Evolutionary conservation across 2,797 vertebrate genomes (phyloP), one percentile per base, ranked within the genome.

Genomic region (Tiaroga cobitis): DNA sequence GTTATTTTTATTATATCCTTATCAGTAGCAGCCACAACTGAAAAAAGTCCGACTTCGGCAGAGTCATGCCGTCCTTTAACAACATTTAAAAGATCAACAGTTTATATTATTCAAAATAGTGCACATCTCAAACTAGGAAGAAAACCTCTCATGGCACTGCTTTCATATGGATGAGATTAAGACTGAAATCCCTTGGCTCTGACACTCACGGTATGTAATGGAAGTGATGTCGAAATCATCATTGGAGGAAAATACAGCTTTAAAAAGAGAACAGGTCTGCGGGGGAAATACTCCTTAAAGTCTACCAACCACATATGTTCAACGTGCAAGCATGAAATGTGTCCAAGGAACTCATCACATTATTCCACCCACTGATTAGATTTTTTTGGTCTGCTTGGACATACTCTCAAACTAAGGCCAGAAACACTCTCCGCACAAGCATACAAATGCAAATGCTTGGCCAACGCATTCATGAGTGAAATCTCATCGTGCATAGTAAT

Each of bases 101-200:
- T 68, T 37, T 82, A 73, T 46, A n/a, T 61, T 61, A 56, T 80
- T 37, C 2, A 24, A 56, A 78, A 39, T 39, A 67, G 32, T 32
- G 43, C 32, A 39, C 61, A 29, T 85, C 54, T 73, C 54, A 74
- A 80, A 73, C 68, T 2, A 51, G 41, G 32, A 37, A 46, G 54
- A 80, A 73, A 49, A 73, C 54, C 29, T 73, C 56, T 72, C 83
- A 63, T 49, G 41, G 77, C 54, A 65, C 32, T 13, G n/a, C 65
- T 85, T 80, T 85, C 41, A 73, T 80, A 80, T 72, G 67, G 83
- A 85, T 79, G 68, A 80, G 83, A 78, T 78, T 59, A 46, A 46
- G 26, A 18, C 56, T 80, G 16, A 80, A 84, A 78, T 78, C 74
- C 74, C 74, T 70, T 2, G 3, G 49, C 75, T 69, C 24, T 63